Base-by-base conservation (phyloP, 2,888 invertebrate genomes). In the Pterostichus madidus region DNA sequence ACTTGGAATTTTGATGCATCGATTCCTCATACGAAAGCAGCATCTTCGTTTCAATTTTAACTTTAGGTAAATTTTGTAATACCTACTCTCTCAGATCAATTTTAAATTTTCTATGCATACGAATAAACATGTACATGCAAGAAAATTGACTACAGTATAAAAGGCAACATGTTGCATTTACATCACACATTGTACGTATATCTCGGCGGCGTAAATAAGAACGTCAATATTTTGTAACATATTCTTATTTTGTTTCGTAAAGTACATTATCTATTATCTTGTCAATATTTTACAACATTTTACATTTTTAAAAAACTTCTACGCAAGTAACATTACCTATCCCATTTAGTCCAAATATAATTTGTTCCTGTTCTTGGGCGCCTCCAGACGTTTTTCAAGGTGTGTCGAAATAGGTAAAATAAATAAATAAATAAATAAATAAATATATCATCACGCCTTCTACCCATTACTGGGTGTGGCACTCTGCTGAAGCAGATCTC, bases 31-130 rank as follows among this genome's bases (percentile, higher is more conserved):
- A 24, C 71, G 68, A 68, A 61, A 5, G 13, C 10, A 17, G 64
- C 64, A 35, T 39, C 35, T 71, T 44, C 44, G 17, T 17, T 15
- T 71, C 75, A 52, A 75, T n/a, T 75, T 75, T 75, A 75, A 52
- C 49, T 75, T 11, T 75, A 31, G 52, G 75, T 75, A 75, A 52
- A 75, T 75, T 49, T 75, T 49, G 31, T n/a, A 31, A 5, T 75
- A 39, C 75, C 10, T 75, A 39, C 75, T 24, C 68, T 44, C 68
- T 32, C 24, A 52, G 75, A 52, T 75, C 75, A 75, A 52, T 75
- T 75, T 75, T 32, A 32, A 75, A 75, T 75, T 75, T 75, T 52
- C 75, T 75, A 75, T 49, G 49, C 49, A 52, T 52, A 75, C 52
- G 75, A 75, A 52, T 75, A 75, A 75, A 75, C 52, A 39, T 52